These are phyloP conservation scores for Cryptus armator DNA, from an alignment of 2,888 invertebrate species.

Conservation along the genomic window DNA sequence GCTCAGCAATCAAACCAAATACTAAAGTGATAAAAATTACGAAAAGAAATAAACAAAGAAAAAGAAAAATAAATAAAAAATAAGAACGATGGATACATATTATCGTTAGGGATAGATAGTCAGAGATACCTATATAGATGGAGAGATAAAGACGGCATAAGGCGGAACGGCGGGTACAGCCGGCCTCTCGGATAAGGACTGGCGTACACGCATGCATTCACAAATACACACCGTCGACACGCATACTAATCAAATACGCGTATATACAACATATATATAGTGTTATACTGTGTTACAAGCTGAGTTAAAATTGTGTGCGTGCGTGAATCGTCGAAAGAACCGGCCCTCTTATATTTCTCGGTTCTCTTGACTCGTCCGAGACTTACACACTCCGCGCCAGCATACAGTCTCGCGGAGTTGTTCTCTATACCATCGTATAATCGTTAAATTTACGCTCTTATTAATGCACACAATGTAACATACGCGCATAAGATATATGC, in stretches of 20 bases:
- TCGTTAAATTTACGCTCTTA: conserved; percentile 36
- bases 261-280: neutral
- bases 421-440: conserved; percentile 20
- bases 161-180: conserved; percentile 36
- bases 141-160: conserved; percentile 40
- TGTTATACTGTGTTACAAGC: conserved; percentile 10
- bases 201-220: conserved; percentile 27
- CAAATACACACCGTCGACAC: neutral
- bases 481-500: neutral
- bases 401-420: neutral
- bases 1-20: neutral
- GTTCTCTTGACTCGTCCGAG: conserved; percentile 31
- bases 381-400: conserved; percentile 9
- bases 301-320: neutral
- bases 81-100: conserved; percentile 3
- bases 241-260: neutral
- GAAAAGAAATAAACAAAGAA: neutral
- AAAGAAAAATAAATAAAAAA: neutral
- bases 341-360: conserved; percentile 28
- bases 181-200: conserved; percentile 50
- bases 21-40: neutral
- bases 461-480: conserved; percentile 19
- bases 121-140: conserved; percentile 14
- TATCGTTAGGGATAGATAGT: conserved; percentile 8
- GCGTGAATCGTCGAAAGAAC: conserved; percentile 56